Conservation (phyloP, 2,113 vertebrate genomes). For the Deroptyus accipitrinus region DNA sequence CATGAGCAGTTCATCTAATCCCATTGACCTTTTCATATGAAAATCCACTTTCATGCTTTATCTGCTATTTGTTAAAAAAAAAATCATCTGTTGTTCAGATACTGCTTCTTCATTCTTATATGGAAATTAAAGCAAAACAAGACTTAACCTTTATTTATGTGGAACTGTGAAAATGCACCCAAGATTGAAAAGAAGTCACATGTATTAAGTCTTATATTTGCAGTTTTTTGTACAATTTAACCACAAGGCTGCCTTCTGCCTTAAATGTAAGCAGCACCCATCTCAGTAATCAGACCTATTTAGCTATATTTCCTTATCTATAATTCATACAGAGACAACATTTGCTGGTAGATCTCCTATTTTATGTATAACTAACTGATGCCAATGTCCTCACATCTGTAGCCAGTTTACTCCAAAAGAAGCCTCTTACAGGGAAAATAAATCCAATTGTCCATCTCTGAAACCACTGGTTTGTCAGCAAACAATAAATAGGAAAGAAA, state of each 20-base stretch:
- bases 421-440: background rate
- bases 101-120: background rate
- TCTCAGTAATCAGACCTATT: background rate
- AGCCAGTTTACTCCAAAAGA: background rate
- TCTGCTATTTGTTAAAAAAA: background rate
- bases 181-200: background rate
- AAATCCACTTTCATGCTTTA: constrained; percentile 50
- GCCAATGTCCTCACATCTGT: background rate
- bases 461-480: background rate
- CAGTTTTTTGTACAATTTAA: background rate
- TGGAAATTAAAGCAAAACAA: background rate
- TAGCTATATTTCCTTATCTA: background rate
- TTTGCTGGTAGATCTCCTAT: background rate
- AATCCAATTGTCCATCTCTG: background rate
- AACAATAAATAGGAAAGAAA: background rate
- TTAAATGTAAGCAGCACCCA: background rate
- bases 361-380: background rate
- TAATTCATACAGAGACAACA: background rate
- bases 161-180: background rate
- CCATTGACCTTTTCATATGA: constrained; percentile 56
- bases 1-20: constrained; percentile 46
- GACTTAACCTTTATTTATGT: background rate
- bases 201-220: accelerated
- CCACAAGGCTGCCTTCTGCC: accelerated
- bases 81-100: background rate